phyloP scores from a whole-genome alignment of 2,113 vertebrate species.

The Ptychochromis oligacanthus region DNA sequence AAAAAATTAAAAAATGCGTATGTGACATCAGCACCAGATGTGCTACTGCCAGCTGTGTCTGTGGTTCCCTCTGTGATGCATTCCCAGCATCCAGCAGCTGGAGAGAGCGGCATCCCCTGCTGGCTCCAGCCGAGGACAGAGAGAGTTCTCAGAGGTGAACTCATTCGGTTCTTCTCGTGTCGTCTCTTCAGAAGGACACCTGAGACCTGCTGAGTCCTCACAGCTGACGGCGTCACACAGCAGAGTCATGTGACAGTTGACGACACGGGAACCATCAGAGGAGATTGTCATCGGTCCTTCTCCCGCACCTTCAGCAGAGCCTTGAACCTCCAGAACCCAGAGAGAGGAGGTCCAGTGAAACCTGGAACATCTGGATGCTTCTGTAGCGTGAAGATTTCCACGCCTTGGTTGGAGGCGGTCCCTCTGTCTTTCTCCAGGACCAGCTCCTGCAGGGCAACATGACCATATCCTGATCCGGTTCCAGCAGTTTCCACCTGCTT shows the following conservation, averaged over 20 bases:
- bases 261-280: not conserved
- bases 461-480: too few relatives aligned
- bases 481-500: too few relatives aligned
- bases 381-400: not conserved
- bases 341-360: not conserved
- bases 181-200: not conserved
- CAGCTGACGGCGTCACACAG: not conserved
- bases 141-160: too few relatives aligned
- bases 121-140: too few relatives aligned
- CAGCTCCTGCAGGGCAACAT: not conserved
- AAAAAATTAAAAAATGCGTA: too few relatives aligned
- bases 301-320: not conserved
- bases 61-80: too few relatives aligned
- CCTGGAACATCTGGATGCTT: not conserved
- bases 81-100: too few relatives aligned
- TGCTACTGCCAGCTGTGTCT: too few relatives aligned
- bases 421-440: not conserved
- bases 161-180: not conserved
- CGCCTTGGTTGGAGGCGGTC: not conserved
- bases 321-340: not conserved
- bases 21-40: too few relatives aligned
- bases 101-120: too few relatives aligned
- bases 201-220: not conserved
- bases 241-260: too few relatives aligned
- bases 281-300: not conserved